phyloP scores from a whole-genome alignment of 2,113 vertebrate genomes.

The Asarcornis scutulata region DNA sequence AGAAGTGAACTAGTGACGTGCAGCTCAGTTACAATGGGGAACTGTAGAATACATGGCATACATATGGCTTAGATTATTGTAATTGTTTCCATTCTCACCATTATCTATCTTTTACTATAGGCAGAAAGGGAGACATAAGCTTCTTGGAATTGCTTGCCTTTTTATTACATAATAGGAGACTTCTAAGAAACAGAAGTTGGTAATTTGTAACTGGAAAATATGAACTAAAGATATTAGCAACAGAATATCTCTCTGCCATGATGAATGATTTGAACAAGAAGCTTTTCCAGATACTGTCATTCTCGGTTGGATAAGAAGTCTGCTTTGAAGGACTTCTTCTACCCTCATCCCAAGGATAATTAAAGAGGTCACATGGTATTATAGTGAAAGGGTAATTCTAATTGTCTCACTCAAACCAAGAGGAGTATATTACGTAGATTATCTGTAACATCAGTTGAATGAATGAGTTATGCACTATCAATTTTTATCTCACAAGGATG shows the following conservation, averaged over 20 bases:
- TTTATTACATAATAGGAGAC: background rate
- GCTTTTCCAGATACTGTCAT: background rate
- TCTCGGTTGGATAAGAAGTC: background rate
- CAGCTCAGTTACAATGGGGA: background rate
- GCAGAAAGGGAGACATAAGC: background rate
- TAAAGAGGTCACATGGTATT: background rate
- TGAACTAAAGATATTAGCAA: background rate
- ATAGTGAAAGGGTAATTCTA: background rate
- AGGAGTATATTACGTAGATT: background rate
- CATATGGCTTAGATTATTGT: background rate
- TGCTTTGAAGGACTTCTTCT: background rate
- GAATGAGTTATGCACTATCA: background rate
- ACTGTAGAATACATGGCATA: background rate
- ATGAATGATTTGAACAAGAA: background rate
- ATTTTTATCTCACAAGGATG: background rate
- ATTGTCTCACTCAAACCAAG: background rate
- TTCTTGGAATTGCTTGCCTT: background rate
- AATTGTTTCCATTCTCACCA: background rate
- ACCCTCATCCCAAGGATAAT: background rate
- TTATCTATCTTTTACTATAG: background rate
- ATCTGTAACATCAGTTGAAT: background rate
- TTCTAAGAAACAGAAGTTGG: background rate
- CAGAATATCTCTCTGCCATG: background rate
- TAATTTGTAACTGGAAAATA: background rate
- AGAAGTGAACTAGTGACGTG: background rate